These are phyloP conservation scores for Montipora efflorescens DNA, from an alignment of 64 coral and sea anemone genomes.

Conservation along the genomic window DNA sequence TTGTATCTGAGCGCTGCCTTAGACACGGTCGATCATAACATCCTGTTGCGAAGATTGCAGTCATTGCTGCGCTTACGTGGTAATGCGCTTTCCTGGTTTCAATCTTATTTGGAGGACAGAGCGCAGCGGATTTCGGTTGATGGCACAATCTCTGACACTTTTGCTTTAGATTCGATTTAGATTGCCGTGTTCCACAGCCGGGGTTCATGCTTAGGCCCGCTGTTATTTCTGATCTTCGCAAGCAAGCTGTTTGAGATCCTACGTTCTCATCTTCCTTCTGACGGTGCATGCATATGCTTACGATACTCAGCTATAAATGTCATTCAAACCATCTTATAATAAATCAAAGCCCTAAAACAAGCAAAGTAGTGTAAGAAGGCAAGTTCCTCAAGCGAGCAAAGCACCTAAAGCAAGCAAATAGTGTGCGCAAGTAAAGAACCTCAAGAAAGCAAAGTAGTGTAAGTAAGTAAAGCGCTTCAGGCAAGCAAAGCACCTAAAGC, in stretches of 20 bases:
- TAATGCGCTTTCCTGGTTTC: no score
- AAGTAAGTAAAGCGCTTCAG: no score
- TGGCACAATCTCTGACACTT: neutral
- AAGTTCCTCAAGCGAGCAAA: no score
- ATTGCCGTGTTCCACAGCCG: constrained; percentile 21
- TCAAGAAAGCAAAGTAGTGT: no score
- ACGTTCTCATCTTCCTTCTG: neutral
- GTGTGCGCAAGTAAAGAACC: no score
- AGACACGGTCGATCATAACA: neutral
- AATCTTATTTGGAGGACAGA: neutral
- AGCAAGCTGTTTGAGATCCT: constrained; percentile 1
- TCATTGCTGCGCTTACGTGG: neutral
- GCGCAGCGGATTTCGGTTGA: neutral
- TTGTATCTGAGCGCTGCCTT: no score
- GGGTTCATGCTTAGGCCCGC: neutral
- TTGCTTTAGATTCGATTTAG: neutral
- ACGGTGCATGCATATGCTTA: no score
- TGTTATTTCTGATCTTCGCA: neutral
- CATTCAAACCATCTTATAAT: neutral
- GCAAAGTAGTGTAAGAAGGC: no score
- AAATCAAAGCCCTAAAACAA: no score
- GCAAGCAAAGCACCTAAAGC: no score
- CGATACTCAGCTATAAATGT: neutral
- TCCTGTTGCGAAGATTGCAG: constrained; percentile 16
- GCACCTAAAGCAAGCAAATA: no score